phyloP scores from a whole-genome alignment of 2,888 invertebrate species.

The Aelia acuminata region DNA sequence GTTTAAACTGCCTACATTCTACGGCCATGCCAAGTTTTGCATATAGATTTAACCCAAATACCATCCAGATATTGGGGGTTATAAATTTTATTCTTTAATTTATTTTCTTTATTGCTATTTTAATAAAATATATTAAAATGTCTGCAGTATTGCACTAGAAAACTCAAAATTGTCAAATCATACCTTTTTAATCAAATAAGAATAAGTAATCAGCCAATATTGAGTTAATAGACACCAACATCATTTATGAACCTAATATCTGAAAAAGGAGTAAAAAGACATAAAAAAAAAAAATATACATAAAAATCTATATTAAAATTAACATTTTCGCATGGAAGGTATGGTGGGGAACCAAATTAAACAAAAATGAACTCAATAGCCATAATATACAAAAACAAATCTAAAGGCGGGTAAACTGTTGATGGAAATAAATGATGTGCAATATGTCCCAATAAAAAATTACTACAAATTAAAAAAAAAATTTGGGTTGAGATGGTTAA shows the following conservation, averaged over 20 bases:
- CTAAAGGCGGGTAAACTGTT: background rate
- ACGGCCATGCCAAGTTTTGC: background rate
- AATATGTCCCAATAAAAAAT: background rate
- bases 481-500: background rate
- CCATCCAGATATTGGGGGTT: too few relatives aligned
- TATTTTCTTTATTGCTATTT: too few relatives aligned
- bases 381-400: background rate
- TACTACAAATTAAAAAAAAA: background rate
- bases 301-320: background rate
- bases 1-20: background rate
- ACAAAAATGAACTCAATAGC: background rate
- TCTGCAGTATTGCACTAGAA: too few relatives aligned
- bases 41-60: too few relatives aligned
- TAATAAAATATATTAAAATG: too few relatives aligned
- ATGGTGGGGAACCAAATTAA: background rate
- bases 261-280: background rate
- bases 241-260: background rate
- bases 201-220: too few relatives aligned
- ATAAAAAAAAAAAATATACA: background rate
- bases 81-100: too few relatives aligned
- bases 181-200: too few relatives aligned
- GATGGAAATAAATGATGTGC: background rate
- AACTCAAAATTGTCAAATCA: too few relatives aligned
- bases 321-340: too few relatives aligned
- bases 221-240: background rate